Percentiles rank a stretch among this genome's conserved stretches.
Conservation (phyloP, 2,113 vertebrate species). For the Chitala chitala region DNA sequence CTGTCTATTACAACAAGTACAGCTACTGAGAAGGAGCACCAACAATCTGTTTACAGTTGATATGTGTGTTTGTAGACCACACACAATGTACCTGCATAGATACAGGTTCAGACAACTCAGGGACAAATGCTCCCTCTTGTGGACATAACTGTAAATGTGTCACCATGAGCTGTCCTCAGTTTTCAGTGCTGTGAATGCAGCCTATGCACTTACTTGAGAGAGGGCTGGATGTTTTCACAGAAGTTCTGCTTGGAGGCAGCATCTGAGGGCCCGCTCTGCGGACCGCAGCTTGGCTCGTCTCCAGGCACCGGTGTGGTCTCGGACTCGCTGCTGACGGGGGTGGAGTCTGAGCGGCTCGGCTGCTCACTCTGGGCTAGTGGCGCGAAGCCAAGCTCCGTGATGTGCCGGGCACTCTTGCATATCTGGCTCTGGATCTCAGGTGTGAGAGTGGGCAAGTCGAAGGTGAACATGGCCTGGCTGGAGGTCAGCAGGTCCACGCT, state of each 20-base stretch:
- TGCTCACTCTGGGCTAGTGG: constrained; percentile 63
- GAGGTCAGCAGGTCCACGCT: constrained; percentile 84
- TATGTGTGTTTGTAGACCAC: too few species aligned
- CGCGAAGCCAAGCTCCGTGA: constrained; percentile 72
- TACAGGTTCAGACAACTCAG: too few species aligned
- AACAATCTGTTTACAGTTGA: too few species aligned
- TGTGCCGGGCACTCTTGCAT: constrained; percentile 69
- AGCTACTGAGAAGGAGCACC: too few species aligned
- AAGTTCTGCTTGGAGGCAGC: neutral
- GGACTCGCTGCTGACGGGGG: constrained; percentile 20
- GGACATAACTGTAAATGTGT: too few species aligned
- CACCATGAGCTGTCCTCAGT: too few species aligned
- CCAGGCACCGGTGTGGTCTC: constrained; percentile 34
- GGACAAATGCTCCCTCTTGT: too few species aligned
- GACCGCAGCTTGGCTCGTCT: constrained; percentile 15
- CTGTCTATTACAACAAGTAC: too few species aligned
- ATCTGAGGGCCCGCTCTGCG: constrained; percentile 18
- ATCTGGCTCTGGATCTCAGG: constrained; percentile 81
- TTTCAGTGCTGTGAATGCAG: too few species aligned
- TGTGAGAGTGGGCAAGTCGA: constrained; percentile 79
- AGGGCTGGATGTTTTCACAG: neutral
- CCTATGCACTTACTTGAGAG: constrained; percentile 32
- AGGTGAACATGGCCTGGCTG: constrained; percentile 77
- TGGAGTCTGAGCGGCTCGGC: constrained; percentile 33
- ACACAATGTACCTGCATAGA: too few species aligned